Evolutionary conservation across 2,888 invertebrate species (phyloP), one percentile per base, ranked within the genome.

Genomic region (Acanthoscelides obtectus): DNA sequence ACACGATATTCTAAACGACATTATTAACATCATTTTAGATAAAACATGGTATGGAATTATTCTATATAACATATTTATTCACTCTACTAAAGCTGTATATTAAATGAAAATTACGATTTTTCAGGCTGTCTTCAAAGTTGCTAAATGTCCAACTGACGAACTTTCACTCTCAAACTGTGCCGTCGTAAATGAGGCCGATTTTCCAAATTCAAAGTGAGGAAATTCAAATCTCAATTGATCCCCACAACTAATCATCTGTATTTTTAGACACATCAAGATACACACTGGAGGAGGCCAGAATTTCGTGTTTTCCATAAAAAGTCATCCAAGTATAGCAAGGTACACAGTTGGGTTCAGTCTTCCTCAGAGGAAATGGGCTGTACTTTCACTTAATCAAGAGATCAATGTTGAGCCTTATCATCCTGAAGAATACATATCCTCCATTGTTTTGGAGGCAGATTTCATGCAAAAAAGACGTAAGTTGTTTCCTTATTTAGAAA

Each of bases 311-410:
- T 94, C 96, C 0, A 88, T 96, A 71, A 90, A 90, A 80, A 89
- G 91, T 75, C 93, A 94, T 82, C 88, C 88, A 71, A 91, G 92
- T 69, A 90, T 98, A 71, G 91, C 92, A n/a, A 89, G 90, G 74
- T 94, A 94, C 20, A 89, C 91, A 73, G 91, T 99, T 74, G 98
- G 96, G 0, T 98, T 99, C 85, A 97, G 96, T 77, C 89, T 96
- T 76, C 94, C 95, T 0, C 98, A 98, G 84, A 89, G 99, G 79
- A 98, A 98, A 88, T 99, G 99, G 98, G 98, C 98, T 0, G 92
- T 92, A 64, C 88, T 99, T 20, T 97, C 97, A 6, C 91, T 99
- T 78, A 95, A 95, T 80, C 96, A 98, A 87, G 92, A 94, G 69
- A 92, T 99, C 75, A 93, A 93, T 79, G 97, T 98, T 70, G 90